phyloP scores from a whole-genome alignment of 2,113 vertebrate genomes.

The Rhinichthys klamathensis region DNA sequence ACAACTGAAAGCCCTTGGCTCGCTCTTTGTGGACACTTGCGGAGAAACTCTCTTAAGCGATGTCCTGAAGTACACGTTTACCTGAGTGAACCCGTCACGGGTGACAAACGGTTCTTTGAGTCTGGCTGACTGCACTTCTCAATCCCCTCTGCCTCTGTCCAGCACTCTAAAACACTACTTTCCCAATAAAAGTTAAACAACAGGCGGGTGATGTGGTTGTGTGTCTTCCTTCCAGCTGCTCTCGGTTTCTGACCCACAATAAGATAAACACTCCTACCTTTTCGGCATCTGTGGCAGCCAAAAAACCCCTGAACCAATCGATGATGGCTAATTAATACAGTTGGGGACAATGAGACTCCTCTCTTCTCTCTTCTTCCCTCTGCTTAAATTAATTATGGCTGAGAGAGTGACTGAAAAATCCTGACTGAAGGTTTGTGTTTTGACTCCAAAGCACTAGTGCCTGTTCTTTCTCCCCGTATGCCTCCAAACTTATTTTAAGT shows the following conservation, averaged over 20 bases:
- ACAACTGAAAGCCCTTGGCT: background rate
- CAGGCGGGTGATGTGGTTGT: slow-evolving; percentile 11
- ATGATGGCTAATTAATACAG: slow-evolving; percentile 44
- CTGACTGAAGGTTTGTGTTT: slow-evolving; percentile 1
- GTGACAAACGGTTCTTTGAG: slow-evolving; percentile 21
- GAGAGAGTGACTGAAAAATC: background rate
- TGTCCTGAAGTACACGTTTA: slow-evolving; percentile 31
- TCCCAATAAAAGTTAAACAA: slow-evolving; percentile 40
- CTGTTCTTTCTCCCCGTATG: background rate
- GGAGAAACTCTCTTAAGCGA: background rate
- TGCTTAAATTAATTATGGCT: slow-evolving; percentile 3
- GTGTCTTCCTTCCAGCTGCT: background rate
- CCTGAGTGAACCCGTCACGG: slow-evolving; percentile 30
- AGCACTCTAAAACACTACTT: slow-evolving; percentile 31
- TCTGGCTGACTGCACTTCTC: slow-evolving; percentile 22
- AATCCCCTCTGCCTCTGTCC: background rate
- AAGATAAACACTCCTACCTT: slow-evolving; percentile 14
- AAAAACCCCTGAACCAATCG: slow-evolving; percentile 12
- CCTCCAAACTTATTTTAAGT: background rate
- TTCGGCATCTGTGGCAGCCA: slow-evolving; percentile 4
- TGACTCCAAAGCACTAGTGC: slow-evolving; percentile 7
- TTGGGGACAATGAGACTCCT: slow-evolving; percentile 1
- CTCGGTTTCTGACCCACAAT: background rate
- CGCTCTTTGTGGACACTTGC: background rate
- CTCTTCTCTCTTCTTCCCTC: background rate